A percentile compares a stretch with the other conserved stretches of the same genome.
These are phyloP conservation scores for Gambelia wislizenii DNA, from an alignment of 2,797 vertebrate species.

Conservation along the genomic window DNA sequence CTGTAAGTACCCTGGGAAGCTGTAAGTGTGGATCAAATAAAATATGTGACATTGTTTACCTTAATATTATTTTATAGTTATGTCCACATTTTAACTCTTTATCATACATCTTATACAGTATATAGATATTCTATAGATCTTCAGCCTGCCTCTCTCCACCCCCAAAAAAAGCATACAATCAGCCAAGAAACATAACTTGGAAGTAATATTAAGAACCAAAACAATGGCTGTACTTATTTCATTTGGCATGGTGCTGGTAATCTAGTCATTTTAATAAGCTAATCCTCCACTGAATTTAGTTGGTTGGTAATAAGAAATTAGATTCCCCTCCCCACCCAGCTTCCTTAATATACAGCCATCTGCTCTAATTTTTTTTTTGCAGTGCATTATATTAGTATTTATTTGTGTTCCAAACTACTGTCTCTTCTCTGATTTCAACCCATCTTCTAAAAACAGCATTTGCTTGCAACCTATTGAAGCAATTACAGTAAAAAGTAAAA, in stretches of 20 bases:
- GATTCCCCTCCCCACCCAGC: constrained; percentile 70
- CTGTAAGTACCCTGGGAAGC: constrained; percentile 52
- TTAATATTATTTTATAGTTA: constrained; percentile 52
- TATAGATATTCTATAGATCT: constrained; percentile 13
- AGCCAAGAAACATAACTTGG: constrained; percentile 23
- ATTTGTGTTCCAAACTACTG: constrained; percentile 77
- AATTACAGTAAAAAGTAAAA: constrained; percentile 79
- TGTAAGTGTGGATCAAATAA: constrained; percentile 59
- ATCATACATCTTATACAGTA: constrained; percentile 34
- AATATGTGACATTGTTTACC: constrained; percentile 44
- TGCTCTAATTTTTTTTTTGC: constrained; percentile 77
- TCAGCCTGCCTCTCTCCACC: background rate
- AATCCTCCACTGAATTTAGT: constrained; percentile 60
- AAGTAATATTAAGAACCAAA: constrained; percentile 35
- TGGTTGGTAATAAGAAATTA: constrained; percentile 69
- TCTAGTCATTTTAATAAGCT: constrained; percentile 67
- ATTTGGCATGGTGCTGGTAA: constrained; percentile 67
- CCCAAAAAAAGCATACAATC: background rate
- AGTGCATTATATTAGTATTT: constrained; percentile 75
- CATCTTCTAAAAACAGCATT: constrained; percentile 76
- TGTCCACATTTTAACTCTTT: constrained; percentile 54
- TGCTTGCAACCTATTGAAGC: constrained; percentile 74
- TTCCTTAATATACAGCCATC: constrained; percentile 75
- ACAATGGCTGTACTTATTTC: constrained; percentile 63
- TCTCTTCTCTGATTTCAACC: constrained; percentile 73